phyloP scores from a whole-genome alignment of 2,113 vertebrate genomes.

The Ascaphus truei region DNA sequence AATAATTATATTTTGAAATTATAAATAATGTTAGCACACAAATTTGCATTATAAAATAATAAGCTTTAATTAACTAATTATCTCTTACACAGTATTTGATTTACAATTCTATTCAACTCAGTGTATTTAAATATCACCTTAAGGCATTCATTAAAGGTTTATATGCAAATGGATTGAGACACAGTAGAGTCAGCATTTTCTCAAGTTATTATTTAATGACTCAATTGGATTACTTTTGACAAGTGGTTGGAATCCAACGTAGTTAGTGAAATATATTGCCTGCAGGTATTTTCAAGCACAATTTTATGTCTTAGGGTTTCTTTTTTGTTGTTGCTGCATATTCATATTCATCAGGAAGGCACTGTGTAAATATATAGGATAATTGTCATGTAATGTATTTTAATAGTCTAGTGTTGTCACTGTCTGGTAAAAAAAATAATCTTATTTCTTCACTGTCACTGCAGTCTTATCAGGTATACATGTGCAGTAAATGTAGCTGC shows the following conservation, averaged over 20 bases:
- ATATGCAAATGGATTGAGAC: slow-evolving; percentile 8
- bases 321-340: too few species aligned
- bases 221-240: slow-evolving; percentile 24
- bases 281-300: too few species aligned
- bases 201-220: slow-evolving; percentile 18
- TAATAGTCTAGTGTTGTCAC: too few species aligned
- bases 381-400: too few species aligned
- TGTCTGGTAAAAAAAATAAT: too few species aligned
- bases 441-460: too few species aligned
- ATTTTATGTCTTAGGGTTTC: too few species aligned
- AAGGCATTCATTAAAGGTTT: slow-evolving; percentile 18
- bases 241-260: slow-evolving; percentile 10
- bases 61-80: neutral
- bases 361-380: too few species aligned
- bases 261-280: too few species aligned
- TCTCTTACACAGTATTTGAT: neutral
- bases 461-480: too few species aligned
- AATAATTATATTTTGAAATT: neutral
- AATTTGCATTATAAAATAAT: neutral
- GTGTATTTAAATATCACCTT: slow-evolving; percentile 8
- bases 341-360: too few species aligned
- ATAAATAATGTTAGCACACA: neutral
- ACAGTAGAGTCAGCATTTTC: slow-evolving; percentile 12
- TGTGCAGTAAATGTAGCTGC: too few species aligned
- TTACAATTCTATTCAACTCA: neutral